A percentile compares a stretch with the other conserved stretches of the same genome.
Conservation (phyloP, 1,140 invertebrate genomes). For the Megalonaias nervosa region DNA sequence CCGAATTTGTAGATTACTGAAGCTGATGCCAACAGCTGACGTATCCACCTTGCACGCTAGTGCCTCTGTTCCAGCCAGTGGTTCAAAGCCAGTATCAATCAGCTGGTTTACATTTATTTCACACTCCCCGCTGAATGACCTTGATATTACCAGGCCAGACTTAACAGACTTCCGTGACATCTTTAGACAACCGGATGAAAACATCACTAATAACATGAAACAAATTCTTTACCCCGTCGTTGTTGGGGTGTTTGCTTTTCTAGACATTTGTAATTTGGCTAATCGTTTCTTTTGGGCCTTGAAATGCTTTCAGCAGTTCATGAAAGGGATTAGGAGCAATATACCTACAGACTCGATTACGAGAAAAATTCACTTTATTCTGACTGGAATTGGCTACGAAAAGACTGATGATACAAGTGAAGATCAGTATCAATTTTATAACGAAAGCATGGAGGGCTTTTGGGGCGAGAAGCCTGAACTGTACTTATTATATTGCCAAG, state of each 20-base stretch:
- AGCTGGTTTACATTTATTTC: slow-evolving; percentile 23
- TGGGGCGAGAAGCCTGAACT: slow-evolving; percentile 42
- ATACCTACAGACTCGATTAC: slow-evolving; percentile 59
- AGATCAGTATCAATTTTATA: slow-evolving; percentile 46
- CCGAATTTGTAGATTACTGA: not conserved
- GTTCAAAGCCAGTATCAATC: not conserved
- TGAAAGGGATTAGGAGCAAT: slow-evolving; percentile 53
- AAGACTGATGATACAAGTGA: slow-evolving; percentile 38
- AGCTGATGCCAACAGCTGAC: slow-evolving; percentile 24
- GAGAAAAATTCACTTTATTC: slow-evolving; percentile 55
- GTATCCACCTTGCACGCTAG: slow-evolving; percentile 1
- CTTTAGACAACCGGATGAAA: not conserved
- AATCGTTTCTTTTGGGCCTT: slow-evolving; percentile 58
- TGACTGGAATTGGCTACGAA: slow-evolving; percentile 52
- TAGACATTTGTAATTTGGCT: slow-evolving; percentile 50
- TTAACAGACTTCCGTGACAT: not conserved
- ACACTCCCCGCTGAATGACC: not conserved
- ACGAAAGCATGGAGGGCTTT: slow-evolving; percentile 45
- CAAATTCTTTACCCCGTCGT: slow-evolving; percentile 43
- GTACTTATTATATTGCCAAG: slow-evolving; percentile 50
- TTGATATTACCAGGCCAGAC: not conserved
- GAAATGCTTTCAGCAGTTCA: slow-evolving; percentile 39
- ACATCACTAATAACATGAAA: slow-evolving; percentile 30
- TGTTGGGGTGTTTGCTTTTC: slow-evolving; percentile 52
- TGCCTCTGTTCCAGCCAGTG: not conserved